phyloP scores from a whole-genome alignment of 2,888 invertebrate genomes.

The Acheta domesticus region DNA sequence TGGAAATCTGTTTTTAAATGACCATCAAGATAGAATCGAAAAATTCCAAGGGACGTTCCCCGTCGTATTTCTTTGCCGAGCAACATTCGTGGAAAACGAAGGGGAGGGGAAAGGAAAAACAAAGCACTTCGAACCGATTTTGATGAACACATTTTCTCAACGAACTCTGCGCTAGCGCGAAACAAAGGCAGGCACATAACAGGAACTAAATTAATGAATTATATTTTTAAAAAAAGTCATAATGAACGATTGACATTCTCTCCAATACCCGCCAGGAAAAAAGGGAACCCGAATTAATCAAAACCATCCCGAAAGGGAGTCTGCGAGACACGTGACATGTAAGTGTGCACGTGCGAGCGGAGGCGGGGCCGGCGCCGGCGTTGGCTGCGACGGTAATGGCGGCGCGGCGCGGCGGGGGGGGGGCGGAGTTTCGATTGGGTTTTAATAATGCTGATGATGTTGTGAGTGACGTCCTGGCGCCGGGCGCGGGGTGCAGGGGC shows the following conservation, averaged over 20 bases:
- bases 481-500: background rate
- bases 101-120: no score
- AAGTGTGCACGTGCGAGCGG: background rate
- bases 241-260: conserved; percentile 18
- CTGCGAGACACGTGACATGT: background rate
- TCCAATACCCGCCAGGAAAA: background rate
- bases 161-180: no score
- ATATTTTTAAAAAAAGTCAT: background rate
- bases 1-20: no score
- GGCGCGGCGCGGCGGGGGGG: background rate
- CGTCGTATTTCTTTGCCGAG: no score
- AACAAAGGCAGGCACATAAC: no score
- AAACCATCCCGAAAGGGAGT: background rate
- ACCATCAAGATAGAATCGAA: no score
- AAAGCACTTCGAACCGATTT: no score
- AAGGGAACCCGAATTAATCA: conserved; percentile 1
- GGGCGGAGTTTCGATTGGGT: conserved; percentile 19
- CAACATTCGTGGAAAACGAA: no score
- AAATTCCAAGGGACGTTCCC: no score
- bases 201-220: background rate
- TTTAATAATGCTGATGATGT: conserved; percentile 23
- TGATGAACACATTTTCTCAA: no score
- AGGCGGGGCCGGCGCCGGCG: background rate
- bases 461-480: background rate
- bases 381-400: background rate